Evolutionary conservation across 1,140 invertebrate species (phyloP), one percentile per base, ranked within the genome.

Genomic region (Parapsyche elsis): DNA sequence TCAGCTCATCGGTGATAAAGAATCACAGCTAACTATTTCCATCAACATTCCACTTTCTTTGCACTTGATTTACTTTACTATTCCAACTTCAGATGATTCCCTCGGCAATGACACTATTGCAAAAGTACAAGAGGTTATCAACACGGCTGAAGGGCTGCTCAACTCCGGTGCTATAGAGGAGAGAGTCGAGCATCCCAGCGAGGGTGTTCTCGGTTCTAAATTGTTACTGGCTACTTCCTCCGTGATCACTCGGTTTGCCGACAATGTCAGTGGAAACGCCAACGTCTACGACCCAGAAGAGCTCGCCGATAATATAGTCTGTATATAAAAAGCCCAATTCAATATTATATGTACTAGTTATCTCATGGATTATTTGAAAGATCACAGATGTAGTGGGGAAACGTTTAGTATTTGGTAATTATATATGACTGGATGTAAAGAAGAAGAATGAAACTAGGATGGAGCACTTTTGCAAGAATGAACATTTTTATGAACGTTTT

Each of bases 201-300:
- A 90, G 84, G 86, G 86, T 19, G 85, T 89, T 67, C 82, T 90
- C 26, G 89, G 90, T 78, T 88, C 88, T 0, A 83, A 85, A 21
- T 87, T 90, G 26, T 81, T 90, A 0, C 85, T 87, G 7, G 86
- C 87, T 0, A 86, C 89, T 19, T 89, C 88, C 79, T 84, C 86
- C 53, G 80, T 90, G 19, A 84, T 89, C 5, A 85, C 87, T 24
- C 86, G 87, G 12, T 89, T 88, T 80, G 86, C 89, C 0, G 86
- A 88, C 73, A 84, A 85, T 0, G 84, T 90, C n/a, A 87, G 87
- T 81, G 86, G 86, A 9, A 87, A 87, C 76, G 83, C 85, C 14
- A 85, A 89, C 71, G 85, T 84, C 0, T 90, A 91, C 80, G 87
- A 90, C 74, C 84, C 85, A n/a, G 84, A 84, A 21, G 87, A 89